phyloP scores from a whole-genome alignment of 2,888 invertebrate species.

The Therioaphis trifolii region DNA sequence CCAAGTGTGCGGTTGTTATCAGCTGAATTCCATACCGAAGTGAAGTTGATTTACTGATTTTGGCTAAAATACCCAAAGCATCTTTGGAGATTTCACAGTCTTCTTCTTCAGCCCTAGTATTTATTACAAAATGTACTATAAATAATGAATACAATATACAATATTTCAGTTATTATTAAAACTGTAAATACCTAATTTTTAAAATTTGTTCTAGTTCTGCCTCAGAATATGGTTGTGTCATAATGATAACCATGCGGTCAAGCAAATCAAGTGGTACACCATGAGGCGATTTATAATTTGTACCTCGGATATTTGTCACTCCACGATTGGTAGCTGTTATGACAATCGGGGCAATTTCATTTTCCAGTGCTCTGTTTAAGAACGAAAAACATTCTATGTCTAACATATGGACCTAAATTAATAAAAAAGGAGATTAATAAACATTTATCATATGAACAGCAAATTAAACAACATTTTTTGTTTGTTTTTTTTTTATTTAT shows the following conservation, averaged over 20 bases:
- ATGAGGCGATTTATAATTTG: slow-evolving; percentile 92
- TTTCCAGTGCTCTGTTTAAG: slow-evolving; percentile 95
- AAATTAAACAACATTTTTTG: too few relatives aligned
- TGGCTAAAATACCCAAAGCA: slow-evolving; percentile 89
- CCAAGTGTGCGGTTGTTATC: slow-evolving; percentile 94
- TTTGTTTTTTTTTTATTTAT: too few relatives aligned
- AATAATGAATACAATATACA: background rate
- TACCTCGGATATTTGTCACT: slow-evolving; percentile 94
- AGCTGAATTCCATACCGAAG: slow-evolving; percentile 97
- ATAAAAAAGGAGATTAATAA: slow-evolving; percentile 27
- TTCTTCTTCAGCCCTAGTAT: slow-evolving; percentile 90
- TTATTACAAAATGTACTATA: background rate
- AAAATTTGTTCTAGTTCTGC: slow-evolving; percentile 91
- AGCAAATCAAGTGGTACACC: slow-evolving; percentile 97
- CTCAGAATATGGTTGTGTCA: slow-evolving; percentile 88
- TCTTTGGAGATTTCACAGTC: slow-evolving; percentile 94
- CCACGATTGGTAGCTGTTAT: slow-evolving; percentile 99
- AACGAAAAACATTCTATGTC: slow-evolving; percentile 99
- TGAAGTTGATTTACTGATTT: slow-evolving; percentile 93
- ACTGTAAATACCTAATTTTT: slow-evolving; percentile 76
- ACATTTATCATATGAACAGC: background rate
- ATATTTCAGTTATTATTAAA: slow-evolving; percentile 11
- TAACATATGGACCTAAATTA: slow-evolving; percentile 87
- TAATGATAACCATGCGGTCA: slow-evolving; percentile 94
- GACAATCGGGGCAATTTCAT: slow-evolving; percentile 96